Base-by-base conservation (phyloP, 2,888 invertebrate genomes). In the Rapana venosa region DNA sequence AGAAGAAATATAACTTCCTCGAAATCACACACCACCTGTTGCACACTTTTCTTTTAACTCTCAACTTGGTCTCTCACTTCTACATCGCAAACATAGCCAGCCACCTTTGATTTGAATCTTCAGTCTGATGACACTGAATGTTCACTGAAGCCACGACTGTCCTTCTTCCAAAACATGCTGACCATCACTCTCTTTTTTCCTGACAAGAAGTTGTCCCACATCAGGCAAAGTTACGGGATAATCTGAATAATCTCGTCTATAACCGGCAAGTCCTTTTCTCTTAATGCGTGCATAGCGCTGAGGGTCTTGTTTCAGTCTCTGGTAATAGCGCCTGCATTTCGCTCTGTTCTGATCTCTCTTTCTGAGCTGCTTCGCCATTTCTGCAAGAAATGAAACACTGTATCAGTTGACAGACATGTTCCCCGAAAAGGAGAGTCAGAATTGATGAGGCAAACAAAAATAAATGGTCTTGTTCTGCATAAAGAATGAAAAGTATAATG, bases 381-480 rank as follows among this genome's bases (percentile, higher is more conserved):
- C 86, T 86, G 86, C 86, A 86, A 86, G 86, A 86, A 86, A 86
- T 22, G 30, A 86, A 86, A 86, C 86, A 83, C 81, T 26, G 81
- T 47, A 86, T 85, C 84, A 85, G 30, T 58, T 58, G 15, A 83
- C 47, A 26, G 47, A 47, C 47, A 47, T 47, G 47, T 8, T 47
- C 47, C 47, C 47, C 47, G 8, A 47, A 47, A 47, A 47, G 47
- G 47, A 47, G 47, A 47, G 47, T 47, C 47, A 47, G 47, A 47
- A 47, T 47, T 47, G 47, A 47, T 47, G 47, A 47, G 8, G 47
- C 47, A 47, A 47, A 47, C 47, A 47, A 47, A 8, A 47, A 47
- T 47, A 47, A 47, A 47, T 47, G 47, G 47, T 47, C 47, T 47
- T 47, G 4, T 47, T 47, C 47, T 47, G 47, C 2, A 5, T 47